Percentiles rank a stretch among this genome's conserved stretches.
Evolutionary conservation across 1,140 invertebrate genomes (phyloP).

Genomic region (Neodiprion virginianus): DNA sequence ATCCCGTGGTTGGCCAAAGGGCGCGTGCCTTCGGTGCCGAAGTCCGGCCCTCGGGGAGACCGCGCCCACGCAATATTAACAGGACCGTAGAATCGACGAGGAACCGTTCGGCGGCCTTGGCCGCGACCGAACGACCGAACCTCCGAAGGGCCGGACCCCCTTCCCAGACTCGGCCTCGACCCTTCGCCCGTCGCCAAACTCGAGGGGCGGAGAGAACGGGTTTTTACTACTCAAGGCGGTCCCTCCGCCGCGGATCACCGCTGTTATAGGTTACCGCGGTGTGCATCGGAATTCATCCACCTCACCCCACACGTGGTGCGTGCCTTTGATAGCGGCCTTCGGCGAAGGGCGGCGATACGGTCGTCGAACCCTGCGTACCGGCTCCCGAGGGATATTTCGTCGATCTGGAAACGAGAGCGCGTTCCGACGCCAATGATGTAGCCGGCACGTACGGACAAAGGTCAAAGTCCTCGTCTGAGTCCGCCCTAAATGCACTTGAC

Average conservation of each 20-base stretch:
- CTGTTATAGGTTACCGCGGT: constrained; percentile 13
- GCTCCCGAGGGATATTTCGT: neutral
- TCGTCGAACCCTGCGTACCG: neutral
- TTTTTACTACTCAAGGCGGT: constrained; percentile 29
- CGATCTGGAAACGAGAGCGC: neutral
- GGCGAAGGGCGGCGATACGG: constrained; percentile 9
- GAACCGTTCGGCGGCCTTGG: constrained; percentile 35
- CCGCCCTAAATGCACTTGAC: neutral
- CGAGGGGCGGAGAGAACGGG: constrained; percentile 34
- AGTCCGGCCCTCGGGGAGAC: constrained; percentile 62
- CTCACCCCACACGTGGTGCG: neutral
- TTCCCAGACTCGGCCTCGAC: neutral
- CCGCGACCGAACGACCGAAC: constrained; percentile 29
- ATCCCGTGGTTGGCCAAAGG: constrained; percentile 37
- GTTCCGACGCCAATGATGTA: neutral
- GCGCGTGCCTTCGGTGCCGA: constrained; percentile 53
- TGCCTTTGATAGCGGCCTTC: constrained; percentile 18
- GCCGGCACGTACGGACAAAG: neutral
- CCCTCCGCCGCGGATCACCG: neutral
- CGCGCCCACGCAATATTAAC: constrained; percentile 63
- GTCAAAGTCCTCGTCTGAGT: neutral
- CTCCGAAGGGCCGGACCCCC: constrained; percentile 27
- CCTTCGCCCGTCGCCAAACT: neutral
- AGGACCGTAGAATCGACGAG: constrained; percentile 57
- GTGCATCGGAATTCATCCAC: constrained; percentile 24